Percentiles rank a stretch among this genome's conserved stretches.
Conservation (phyloP, 1,140 invertebrate species). For the Stegodyphus dumicola region DNA sequence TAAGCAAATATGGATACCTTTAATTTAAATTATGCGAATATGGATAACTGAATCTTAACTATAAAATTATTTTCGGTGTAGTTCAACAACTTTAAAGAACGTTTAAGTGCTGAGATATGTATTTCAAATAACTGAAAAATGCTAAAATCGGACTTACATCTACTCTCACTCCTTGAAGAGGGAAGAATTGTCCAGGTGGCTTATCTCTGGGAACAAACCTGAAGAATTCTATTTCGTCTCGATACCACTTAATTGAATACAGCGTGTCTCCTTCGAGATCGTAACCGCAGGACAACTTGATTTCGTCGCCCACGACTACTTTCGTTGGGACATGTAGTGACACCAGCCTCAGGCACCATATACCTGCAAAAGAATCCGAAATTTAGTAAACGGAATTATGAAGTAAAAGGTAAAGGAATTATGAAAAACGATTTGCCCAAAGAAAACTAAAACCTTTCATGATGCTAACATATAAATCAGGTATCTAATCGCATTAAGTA, state of each 20-base stretch:
- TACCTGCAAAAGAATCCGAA: constrained; percentile 28
- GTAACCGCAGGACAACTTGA: constrained; percentile 79
- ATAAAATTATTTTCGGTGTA: no score
- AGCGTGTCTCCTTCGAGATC: constrained; percentile 78
- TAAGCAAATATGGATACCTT: no score
- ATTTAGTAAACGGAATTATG: no score
- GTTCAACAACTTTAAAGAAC: no score
- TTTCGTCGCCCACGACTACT: constrained; percentile 76
- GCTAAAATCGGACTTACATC: constrained; percentile 76
- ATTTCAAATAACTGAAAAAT: neutral
- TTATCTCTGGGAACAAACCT: constrained; percentile 78
- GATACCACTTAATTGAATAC: constrained; percentile 86
- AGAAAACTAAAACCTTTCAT: no score
- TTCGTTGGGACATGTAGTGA: constrained; percentile 77
- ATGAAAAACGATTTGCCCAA: no score
- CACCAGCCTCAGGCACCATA: constrained; percentile 69
- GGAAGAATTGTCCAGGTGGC: constrained; percentile 80
- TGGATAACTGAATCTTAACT: no score
- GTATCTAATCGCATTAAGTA: no score
- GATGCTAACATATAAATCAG: no score
- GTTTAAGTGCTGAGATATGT: no score
- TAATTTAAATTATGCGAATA: no score
- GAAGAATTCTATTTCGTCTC: constrained; percentile 81
- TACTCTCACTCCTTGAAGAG: constrained; percentile 80
- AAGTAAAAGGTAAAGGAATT: no score